These are phyloP conservation scores for Calyptommatus sinebrachiatus DNA, from an alignment of 2,113 vertebrate species.

Conservation along the genomic window DNA sequence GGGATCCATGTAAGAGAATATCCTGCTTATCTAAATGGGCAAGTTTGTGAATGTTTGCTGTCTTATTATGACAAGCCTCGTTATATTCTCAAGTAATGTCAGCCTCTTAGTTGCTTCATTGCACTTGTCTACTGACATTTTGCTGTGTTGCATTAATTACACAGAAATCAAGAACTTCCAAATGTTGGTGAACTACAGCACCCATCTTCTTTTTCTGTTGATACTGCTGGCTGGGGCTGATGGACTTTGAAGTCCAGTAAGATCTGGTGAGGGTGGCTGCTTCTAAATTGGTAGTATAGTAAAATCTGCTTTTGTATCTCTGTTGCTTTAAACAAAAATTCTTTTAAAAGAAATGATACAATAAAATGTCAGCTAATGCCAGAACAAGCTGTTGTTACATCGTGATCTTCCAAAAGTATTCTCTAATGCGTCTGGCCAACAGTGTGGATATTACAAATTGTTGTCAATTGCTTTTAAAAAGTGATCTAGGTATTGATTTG, in stretches of 20 bases:
- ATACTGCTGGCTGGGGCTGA: background rate
- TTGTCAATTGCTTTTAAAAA: slow-evolving; percentile 31
- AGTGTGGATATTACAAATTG: slow-evolving; percentile 23
- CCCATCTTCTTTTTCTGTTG: too few relatives aligned
- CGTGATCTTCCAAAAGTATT: background rate
- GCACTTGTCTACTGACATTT: too few relatives aligned
- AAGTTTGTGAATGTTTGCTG: too few relatives aligned
- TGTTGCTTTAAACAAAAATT: background rate
- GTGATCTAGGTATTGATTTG: slow-evolving; percentile 24
- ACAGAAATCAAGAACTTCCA: background rate
- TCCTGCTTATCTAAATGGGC: too few relatives aligned
- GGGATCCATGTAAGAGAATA: too few relatives aligned
- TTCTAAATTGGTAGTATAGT: background rate
- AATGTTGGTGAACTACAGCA: background rate
- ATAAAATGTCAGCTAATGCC: slow-evolving; percentile 4
- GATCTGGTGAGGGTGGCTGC: background rate
- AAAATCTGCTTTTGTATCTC: background rate
- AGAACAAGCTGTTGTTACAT: background rate
- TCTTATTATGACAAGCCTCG: too few relatives aligned
- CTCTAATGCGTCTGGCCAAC: slow-evolving; percentile 19
- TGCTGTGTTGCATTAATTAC: background rate
- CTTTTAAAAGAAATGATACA: background rate
- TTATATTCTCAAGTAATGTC: too few relatives aligned
- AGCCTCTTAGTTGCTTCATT: too few relatives aligned
- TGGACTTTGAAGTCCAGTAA: background rate